Percentiles rank a stretch among this genome's conserved stretches.
Evolutionary conservation across 2,797 vertebrate genomes (phyloP).

Genomic region (Saguinus oedipus): DNA sequence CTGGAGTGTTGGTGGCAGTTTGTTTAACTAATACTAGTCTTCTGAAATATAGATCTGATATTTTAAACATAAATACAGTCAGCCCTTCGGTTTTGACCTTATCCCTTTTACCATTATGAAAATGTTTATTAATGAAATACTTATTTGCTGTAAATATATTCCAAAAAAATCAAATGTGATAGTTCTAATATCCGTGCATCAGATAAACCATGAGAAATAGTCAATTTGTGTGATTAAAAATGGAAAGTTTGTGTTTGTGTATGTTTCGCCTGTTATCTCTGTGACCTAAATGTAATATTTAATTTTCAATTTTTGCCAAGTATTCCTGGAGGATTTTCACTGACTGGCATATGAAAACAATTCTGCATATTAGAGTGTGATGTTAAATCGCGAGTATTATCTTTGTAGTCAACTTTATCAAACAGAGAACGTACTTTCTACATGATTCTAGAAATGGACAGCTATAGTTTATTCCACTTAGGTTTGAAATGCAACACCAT

Average conservation of each 20-base stretch:
- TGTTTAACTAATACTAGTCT: conserved; percentile 39
- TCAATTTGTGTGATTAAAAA: conserved; percentile 11
- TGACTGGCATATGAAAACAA: neutral
- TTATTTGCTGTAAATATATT: neutral
- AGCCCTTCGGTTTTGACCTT: neutral
- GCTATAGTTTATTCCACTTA: neutral
- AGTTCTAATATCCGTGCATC: neutral
- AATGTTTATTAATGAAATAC: neutral
- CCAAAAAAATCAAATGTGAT: neutral
- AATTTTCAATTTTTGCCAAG: conserved; percentile 1
- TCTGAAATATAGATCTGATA: conserved; percentile 17
- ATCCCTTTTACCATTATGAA: neutral
- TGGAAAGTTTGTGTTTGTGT: neutral
- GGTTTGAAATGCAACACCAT: conserved; percentile 26
- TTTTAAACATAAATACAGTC: conserved; percentile 45
- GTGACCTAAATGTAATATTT: conserved; percentile 8
- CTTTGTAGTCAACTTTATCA: neutral
- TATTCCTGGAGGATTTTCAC: conserved; percentile 6
- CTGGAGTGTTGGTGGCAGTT: neutral
- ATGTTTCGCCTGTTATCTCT: neutral
- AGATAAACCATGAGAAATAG: neutral
- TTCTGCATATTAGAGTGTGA: neutral
- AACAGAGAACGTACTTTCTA: neutral
- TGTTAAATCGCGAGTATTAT: neutral
- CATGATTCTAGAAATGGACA: neutral